Base-by-base conservation (phyloP, 1,140 invertebrate species). In the Achroia grisella region DNA sequence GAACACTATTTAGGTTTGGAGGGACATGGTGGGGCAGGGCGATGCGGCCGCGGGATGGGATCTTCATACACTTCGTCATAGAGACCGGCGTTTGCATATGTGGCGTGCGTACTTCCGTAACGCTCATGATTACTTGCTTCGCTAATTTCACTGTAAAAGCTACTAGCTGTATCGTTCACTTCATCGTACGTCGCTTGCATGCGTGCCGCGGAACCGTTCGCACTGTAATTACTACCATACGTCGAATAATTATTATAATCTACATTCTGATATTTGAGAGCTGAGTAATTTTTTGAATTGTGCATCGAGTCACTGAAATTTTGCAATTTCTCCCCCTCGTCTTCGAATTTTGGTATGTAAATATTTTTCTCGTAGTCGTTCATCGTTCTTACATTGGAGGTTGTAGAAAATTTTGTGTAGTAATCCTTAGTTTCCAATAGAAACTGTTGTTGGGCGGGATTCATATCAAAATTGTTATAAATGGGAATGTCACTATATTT, bases 331-430 rank as follows among this genome's bases (percentile, higher is more conserved):
- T 74, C 76, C 0, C 55, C 65, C 11, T 80, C 74, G 1, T 71
- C 65, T 10, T 80, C 78, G 29, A 65, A 56, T 46, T 79, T 75
- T 0, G 80, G 80, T 3, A 74, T 63, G 49, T 82, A 85, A 6
- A 82, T 85, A 32, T 85, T 85, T 32, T 81, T 85, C 28, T 71
- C 70, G 54, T 85, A 85, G 35, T 69, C 58, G 36, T 68, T 75
- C 10, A 44, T 62, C 1, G 49, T 52, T n/a, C 59, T 62, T 11
- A 48, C 55, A 0, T 59, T 62, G 4, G 57, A 41, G 0, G 73
- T 60, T n/a, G 74, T 74, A 4, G 76, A 80, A n/a, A 68, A 56
- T 49, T 84, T 84, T 8, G 71, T 79, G 48, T 84, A 84, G 27
- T 81, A 84, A 48, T 84, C 80, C 13, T 78, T 73, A 0, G 75